Evolutionary conservation across 2,113 vertebrate genomes (phyloP), one percentile per base, ranked within the genome.

Genomic region (Loxodonta africana): DNA sequence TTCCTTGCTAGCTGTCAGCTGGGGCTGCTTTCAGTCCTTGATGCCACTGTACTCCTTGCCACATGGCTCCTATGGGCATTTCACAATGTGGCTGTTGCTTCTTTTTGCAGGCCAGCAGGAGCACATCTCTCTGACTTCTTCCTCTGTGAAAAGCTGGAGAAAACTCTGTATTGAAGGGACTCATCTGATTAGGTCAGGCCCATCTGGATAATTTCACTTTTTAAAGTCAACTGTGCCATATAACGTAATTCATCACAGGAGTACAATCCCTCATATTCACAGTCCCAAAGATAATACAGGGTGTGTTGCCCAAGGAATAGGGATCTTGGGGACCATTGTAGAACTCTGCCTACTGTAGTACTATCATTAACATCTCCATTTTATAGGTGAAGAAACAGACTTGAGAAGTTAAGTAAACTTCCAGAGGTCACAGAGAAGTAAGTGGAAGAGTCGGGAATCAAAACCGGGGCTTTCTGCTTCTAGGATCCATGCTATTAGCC

Each of bases 231-330:
- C 44, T 71, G 69, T 62, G 51, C 48, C 25, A 10, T 26, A 2
- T 71, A 62, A n/a, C 33, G 71, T 71, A 74, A 84, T 28, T 83
- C 53, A 18, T 53, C 23, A 5, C 5, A 4, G 14, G 67, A 18
- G 14, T 77, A 18, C 78, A 28, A 26, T 62, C 11, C 33, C 21
- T 62, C 33, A 10, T 80, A 14, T 18, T 63, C 62, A 76, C 10
- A 62, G 21, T 88, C 37, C 33, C 23, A 26, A 25, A 30, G 30
- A 33, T 67, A 6, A 46, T 60, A 3, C n/a, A 82, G 28, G 87
- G 14, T 0, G 0, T 18, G 1, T 62, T 2, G 5, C 44, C 5
- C 17, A 53, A 17, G 14, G 63, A 33, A 25, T 37, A 7, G 53
- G 28, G 28, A 57, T 57, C 28, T 81, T 63, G 23, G 60, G 48